Evolutionary conservation across 2,113 vertebrate species (phyloP).

Genomic region (Aspidoscelis tigris): DNA sequence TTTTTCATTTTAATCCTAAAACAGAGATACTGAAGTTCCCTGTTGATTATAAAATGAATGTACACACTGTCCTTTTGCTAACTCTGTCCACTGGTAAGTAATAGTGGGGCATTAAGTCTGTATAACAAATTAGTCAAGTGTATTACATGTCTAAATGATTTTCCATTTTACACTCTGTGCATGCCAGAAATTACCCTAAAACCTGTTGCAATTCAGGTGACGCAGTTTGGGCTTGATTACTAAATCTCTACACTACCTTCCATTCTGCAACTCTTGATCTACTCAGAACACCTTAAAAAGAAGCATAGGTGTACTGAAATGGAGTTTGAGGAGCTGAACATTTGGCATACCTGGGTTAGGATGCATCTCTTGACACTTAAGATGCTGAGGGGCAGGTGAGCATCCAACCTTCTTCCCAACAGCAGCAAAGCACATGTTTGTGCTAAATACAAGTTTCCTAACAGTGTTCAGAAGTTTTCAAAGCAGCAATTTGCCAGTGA

Average conservation of each 20-base stretch:
- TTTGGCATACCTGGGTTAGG: too few relatives aligned
- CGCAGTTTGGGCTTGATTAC: background rate
- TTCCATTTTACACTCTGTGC: slow-evolving; percentile 7
- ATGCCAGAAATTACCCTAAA: slow-evolving; percentile 39
- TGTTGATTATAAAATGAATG: slow-evolving; percentile 33
- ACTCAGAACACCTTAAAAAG: slow-evolving; percentile 7
- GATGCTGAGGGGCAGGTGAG: too few relatives aligned
- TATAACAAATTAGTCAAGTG: slow-evolving; percentile 49
- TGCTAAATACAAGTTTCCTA: too few relatives aligned
- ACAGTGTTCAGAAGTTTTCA: too few relatives aligned
- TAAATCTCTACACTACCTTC: slow-evolving; percentile 19
- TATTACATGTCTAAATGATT: background rate
- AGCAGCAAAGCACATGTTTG: too few relatives aligned
- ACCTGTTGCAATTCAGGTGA: slow-evolving; percentile 15
- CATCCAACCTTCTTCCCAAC: too few relatives aligned
- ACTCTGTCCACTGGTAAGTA: slow-evolving; percentile 37
- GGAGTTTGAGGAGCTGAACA: slow-evolving; percentile 14
- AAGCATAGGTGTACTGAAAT: slow-evolving; percentile 28
- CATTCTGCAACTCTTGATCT: slow-evolving; percentile 29
- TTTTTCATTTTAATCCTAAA: slow-evolving; percentile 65
- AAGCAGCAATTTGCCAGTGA: too few relatives aligned
- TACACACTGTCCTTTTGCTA: slow-evolving; percentile 37
- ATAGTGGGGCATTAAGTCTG: slow-evolving; percentile 31
- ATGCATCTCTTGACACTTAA: too few relatives aligned
- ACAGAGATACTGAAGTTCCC: slow-evolving; percentile 53